Conservation (phyloP, 1,140 invertebrate species). For the Calycopis cecrops region DNA sequence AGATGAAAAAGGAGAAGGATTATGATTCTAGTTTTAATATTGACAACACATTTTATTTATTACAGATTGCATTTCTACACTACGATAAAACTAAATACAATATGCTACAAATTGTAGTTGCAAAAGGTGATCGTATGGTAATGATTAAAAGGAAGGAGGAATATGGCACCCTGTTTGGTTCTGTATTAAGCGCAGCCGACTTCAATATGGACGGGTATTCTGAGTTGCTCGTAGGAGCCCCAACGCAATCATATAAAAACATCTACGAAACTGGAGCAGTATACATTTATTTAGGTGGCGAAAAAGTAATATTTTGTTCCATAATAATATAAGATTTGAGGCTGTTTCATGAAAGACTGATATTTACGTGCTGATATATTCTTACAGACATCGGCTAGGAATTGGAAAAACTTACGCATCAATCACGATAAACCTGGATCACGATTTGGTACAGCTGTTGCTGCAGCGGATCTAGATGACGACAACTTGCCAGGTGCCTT, state of each 20-base stretch:
- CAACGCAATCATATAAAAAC: conserved; percentile 15
- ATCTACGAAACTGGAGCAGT: conserved; percentile 28
- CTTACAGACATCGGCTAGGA: too few relatives aligned
- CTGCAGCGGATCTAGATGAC: conserved; percentile 39
- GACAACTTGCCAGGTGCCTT: conserved; percentile 36
- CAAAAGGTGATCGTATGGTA: too few relatives aligned
- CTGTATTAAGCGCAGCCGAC: conserved; percentile 18
- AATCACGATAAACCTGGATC: conserved; percentile 25
- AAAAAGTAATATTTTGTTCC: conserved; percentile 13
- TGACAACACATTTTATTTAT: too few relatives aligned
- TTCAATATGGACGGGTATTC: conserved; percentile 26
- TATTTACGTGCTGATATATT: too few relatives aligned
- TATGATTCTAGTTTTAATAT: too few relatives aligned
- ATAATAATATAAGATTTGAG: background rate
- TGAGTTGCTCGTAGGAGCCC: conserved; percentile 32
- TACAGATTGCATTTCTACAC: too few relatives aligned
- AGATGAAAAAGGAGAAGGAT: too few relatives aligned
- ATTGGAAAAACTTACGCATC: conserved; percentile 7
- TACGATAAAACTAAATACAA: too few relatives aligned
- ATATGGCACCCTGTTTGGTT: conserved; percentile 27
- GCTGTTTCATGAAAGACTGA: too few relatives aligned
- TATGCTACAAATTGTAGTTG: too few relatives aligned
- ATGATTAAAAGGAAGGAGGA: conserved; percentile 3
- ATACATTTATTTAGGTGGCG: conserved; percentile 27
- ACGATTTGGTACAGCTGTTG: conserved; percentile 39